Evolutionary conservation across 2,888 invertebrate genomes (phyloP).

Genomic region (Euplagia quadripunctaria): DNA sequence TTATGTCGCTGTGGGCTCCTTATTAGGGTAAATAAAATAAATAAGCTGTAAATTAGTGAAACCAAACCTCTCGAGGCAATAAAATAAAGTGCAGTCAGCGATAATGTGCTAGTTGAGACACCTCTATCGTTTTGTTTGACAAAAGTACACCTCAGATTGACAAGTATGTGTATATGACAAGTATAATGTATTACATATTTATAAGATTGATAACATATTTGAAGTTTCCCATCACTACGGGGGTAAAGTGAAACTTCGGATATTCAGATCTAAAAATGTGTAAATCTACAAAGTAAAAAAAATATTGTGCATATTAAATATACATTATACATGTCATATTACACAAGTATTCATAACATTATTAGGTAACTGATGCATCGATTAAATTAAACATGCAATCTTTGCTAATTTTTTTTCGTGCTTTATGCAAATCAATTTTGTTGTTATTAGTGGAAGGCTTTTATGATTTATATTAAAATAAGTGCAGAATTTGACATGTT

Average conservation of each 20-base stretch:
- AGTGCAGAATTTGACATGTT: neutral
- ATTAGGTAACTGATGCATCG: slow-evolving; percentile 7
- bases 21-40: neutral
- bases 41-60: neutral
- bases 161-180: no score
- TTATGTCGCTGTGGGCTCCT: neutral
- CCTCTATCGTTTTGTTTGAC: no score
- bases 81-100: no score
- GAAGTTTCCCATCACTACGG: neutral
- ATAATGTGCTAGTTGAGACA: no score
- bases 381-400: neutral
- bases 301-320: neutral
- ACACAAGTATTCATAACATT: slow-evolving; percentile 12
- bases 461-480: neutral
- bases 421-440: neutral
- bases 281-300: neutral
- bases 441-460: neutral
- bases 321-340: neutral
- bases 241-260: no score
- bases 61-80: neutral
- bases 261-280: neutral
- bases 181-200: neutral
- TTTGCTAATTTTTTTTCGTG: neutral
- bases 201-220: neutral
- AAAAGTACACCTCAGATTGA: no score